phyloP scores from a whole-genome alignment of 2,888 invertebrate genomes.

The Ligdia adustata region DNA sequence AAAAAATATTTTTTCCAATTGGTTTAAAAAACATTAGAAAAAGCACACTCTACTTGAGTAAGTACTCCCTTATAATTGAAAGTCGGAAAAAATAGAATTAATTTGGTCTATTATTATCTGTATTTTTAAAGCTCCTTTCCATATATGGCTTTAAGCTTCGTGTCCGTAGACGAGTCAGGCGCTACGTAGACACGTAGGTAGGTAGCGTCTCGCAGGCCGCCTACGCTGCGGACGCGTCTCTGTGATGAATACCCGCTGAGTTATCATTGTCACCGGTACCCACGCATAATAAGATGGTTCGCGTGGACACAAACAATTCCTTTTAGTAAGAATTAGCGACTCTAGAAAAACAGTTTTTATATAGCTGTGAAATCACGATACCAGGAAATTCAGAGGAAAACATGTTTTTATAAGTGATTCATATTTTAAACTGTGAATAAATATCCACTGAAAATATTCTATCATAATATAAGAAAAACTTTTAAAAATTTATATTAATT shows the following conservation, averaged over 20 bases:
- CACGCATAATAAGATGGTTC: constrained; percentile 45
- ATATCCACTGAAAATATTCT: too few species aligned
- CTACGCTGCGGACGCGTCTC: constrained; percentile 41
- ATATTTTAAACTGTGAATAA: too few species aligned
- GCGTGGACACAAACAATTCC: constrained; percentile 16
- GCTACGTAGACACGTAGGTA: constrained; percentile 26
- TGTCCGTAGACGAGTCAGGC: constrained; percentile 12
- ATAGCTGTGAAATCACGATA: constrained; percentile 1
- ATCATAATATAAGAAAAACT: too few species aligned
- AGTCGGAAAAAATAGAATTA: too few species aligned
- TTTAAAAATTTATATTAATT: too few species aligned
- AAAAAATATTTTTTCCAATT: too few species aligned
- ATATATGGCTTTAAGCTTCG: constrained; percentile 40
- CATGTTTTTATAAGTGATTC: background rate
- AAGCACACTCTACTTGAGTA: too few species aligned
- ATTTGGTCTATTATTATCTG: too few species aligned
- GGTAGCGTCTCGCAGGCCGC: constrained; percentile 42
- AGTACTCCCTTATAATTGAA: too few species aligned
- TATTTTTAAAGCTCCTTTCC: constrained; percentile 26
- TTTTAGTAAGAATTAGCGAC: constrained; percentile 13
- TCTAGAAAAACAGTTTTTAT: constrained; percentile 13
- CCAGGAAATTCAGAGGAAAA: constrained; percentile 8
- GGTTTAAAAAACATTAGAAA: too few species aligned
- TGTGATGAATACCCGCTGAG: constrained; percentile 59
- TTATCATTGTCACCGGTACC: constrained; percentile 72